Evolutionary conservation across 1,140 invertebrate genomes (phyloP).

Genomic region (Cepaea nemoralis): DNA sequence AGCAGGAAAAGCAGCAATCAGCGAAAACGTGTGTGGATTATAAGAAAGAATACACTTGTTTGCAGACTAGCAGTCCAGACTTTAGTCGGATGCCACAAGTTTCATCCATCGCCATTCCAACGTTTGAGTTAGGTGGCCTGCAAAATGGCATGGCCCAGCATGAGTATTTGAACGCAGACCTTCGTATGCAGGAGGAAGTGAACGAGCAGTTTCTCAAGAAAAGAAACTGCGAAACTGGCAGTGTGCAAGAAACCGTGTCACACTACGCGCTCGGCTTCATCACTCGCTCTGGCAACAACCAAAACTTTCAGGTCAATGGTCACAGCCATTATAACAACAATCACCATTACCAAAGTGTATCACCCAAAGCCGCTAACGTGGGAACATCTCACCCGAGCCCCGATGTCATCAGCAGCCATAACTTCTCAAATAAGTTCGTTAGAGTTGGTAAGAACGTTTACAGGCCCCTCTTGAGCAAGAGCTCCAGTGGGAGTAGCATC

Average conservation of each 20-base stretch:
- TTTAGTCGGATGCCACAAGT: neutral
- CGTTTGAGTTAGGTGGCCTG: neutral
- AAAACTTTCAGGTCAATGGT: neutral
- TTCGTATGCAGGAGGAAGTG: neutral
- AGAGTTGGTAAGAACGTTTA: neutral
- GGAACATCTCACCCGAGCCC: neutral
- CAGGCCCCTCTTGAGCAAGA: neutral
- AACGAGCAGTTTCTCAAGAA: neutral
- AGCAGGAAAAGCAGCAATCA: neutral
- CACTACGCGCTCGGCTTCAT: neutral
- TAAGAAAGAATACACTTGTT: neutral
- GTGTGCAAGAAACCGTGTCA: neutral
- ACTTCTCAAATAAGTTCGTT: slow-evolving; percentile 10
- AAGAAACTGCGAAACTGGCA: neutral
- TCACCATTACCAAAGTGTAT: neutral
- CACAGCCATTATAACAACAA: neutral
- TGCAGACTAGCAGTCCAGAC: neutral
- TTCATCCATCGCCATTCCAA: slow-evolving; percentile 19
- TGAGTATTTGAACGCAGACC: neutral
- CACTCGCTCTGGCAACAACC: neutral
- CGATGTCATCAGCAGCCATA: slow-evolving; percentile 17
- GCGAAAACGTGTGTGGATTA: neutral
- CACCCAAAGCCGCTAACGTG: neutral
- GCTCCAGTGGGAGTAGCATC: neutral
- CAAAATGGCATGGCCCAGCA: neutral